Evolutionary conservation across 1,140 invertebrate genomes (phyloP), one percentile per base, ranked within the genome.

Genomic region (Drosophila micromelanica): DNA sequence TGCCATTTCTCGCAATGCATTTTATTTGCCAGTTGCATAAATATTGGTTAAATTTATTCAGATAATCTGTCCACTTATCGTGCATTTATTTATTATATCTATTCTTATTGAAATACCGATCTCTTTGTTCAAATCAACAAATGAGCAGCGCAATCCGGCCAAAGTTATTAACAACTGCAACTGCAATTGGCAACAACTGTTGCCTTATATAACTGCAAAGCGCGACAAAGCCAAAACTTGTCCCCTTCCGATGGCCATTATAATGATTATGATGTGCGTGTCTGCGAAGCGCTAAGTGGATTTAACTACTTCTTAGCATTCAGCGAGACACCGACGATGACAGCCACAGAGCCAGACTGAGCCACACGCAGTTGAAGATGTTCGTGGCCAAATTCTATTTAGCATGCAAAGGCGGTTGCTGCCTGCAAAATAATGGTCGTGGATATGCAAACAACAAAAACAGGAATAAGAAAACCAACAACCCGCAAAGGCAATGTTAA

Each of bases 331-430:
- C 20, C 12, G 20, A 15, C 42, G 32, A 40, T 7, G 65, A 38
- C 46, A 56, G 37, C 35, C 38, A 51, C 55, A 51, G 40, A 63
- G 48, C 67, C 32, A 72, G 32, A 35, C 46, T 27, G 46, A 48
- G 30, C 23, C 46, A 8, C 20, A 13, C 51, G 15, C 37, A 12
- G 38, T 9, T 20, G 11, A 15, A 68, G 48, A 35, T 65, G 62
- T 27, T 48, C 62, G 42, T 60, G 49, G 55, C 70, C 55, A 48
- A 72, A 57, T 64, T 81, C 64, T 82, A 75, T 68, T 82, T 82
- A 61, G 61, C 71, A 82, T 82, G 80, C 79, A 84, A 77, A 78
- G 65, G 48, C 69, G 75, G 61, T 68, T 40, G 60, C 32, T 38
- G 46, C 59, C 60, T 46, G 40, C 23, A 49, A 67, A 67, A 67